Percentiles rank a stretch among this genome's conserved stretches.
Conservation (phyloP, 1,140 invertebrate species). For the Heliconius eleuchia region DNA sequence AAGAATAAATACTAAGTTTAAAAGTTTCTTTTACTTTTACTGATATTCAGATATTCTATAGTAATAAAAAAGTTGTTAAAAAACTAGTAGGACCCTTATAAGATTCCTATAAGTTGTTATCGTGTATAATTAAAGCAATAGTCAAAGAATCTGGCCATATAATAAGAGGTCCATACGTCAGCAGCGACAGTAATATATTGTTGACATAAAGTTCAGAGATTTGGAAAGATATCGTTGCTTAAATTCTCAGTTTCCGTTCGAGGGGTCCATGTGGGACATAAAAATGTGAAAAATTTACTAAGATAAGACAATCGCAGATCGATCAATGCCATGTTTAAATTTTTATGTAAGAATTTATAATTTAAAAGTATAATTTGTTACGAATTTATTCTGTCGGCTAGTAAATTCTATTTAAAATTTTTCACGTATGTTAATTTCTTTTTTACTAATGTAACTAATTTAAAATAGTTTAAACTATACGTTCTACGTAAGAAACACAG, state of each 20-base stretch:
- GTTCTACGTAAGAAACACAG: not conserved
- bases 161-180: conserved; percentile 59
- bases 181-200: conserved; percentile 71
- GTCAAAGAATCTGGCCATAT: conserved; percentile 65
- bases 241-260: conserved; percentile 65
- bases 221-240: conserved; percentile 69
- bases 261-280: conserved; percentile 51
- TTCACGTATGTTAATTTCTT: conserved; percentile 4
- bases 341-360: conserved; percentile 28
- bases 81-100: conserved; percentile 58
- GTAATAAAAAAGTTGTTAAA: conserved; percentile 22
- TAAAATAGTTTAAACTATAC: conserved; percentile 1
- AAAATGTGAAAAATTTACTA: conserved; percentile 69
- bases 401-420: not conserved
- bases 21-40: not conserved
- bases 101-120: conserved; percentile 47
- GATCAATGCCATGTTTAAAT: conserved; percentile 57
- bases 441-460: conserved; percentile 8
- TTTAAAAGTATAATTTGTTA: conserved; percentile 15
- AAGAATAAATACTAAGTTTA: not conserved
- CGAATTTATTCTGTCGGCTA: not conserved
- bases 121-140: conserved; percentile 73
- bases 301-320: conserved; percentile 60
- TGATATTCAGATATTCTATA: not conserved
- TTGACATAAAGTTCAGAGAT: conserved; percentile 75